Base-by-base conservation (phyloP, 2,888 invertebrate genomes). In the Busseola fusca region DNA sequence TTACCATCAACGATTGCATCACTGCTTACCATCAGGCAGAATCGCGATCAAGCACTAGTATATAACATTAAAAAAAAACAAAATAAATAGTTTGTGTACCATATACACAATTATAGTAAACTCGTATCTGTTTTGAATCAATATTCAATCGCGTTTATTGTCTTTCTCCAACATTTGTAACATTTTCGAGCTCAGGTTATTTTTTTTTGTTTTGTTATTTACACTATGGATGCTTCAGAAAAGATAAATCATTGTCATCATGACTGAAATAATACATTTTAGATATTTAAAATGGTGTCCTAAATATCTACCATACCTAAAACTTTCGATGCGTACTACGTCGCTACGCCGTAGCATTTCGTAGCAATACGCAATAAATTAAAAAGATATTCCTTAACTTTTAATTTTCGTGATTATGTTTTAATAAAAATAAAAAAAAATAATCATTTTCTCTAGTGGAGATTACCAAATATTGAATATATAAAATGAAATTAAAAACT, bases 321-420 rank as follows among this genome's bases (percentile, higher is more conserved):
- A 45, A 45, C 14, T 12, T 45, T 42, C 10, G 5, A 12, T 45
- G 71, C 52, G 71, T 63, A 74, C 62, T 78, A 70, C 50, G 59
- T 42, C 16, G 74, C 63, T 74, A 77, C 78, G 62, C 50, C 74
- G 78, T 74, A 78, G 72, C 78, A 30, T 37, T 30, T 70, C 57
- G 72, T 71, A 74, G 78, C 71, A 34, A 42, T 62, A 77, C 56
- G 73, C 42, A 25, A 45, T 18, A 57, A 56, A 45, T 27, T 56
- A 56, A 34, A 18, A 69, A 10, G 0, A 1, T 16, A 3, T 21
- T 21, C 12, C 7, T 16, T 10, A 4, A 40, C n/a, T n/a, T 7
- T 21, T 1, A 12, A 16, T 16, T 12, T 16, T 40, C 5, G 2
- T 27, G 0, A n/a, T n/a, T 57, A 16, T 40, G 14, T 12, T 34